A percentile compares a stretch with the other conserved stretches of the same genome.
These are phyloP conservation scores for Smutsia temminckii DNA, from an alignment of 2,797 vertebrate species.

Conservation along the genomic window DNA sequence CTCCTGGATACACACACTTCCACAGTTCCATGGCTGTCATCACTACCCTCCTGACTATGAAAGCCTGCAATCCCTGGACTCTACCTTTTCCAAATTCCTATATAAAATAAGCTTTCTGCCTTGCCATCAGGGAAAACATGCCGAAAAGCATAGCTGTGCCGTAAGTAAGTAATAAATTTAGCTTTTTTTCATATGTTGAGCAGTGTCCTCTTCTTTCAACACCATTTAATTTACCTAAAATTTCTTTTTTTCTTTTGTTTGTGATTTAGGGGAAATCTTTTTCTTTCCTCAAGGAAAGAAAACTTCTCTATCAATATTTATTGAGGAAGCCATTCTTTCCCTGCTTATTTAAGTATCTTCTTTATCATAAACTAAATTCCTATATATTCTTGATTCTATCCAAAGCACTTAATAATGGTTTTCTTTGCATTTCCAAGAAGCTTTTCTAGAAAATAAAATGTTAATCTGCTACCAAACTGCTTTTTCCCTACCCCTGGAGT, in stretches of 20 bases:
- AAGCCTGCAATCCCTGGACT: not conserved
- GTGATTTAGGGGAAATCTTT: not conserved
- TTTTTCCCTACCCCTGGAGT: not conserved
- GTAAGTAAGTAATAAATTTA: not conserved
- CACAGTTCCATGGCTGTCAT: not conserved
- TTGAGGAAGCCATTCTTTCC: not conserved
- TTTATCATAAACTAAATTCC: not conserved
- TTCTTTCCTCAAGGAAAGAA: not conserved
- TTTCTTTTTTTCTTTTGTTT: not conserved
- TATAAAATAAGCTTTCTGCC: not conserved
- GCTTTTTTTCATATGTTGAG: not conserved
- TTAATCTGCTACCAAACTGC: not conserved
- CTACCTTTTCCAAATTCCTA: not conserved
- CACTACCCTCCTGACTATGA: no score
- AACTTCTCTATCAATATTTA: not conserved
- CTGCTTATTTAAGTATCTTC: not conserved
- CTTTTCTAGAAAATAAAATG: not conserved
- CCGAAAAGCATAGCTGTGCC: not conserved
- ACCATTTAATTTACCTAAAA: not conserved
- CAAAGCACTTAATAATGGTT: not conserved
- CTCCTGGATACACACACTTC: fast-evolving
- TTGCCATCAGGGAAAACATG: not conserved
- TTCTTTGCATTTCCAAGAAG: not conserved
- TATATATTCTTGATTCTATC: not conserved
- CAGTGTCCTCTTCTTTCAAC: not conserved